These are phyloP conservation scores for Epistrophe grossulariae DNA, from an alignment of 2,888 invertebrate genomes.

Conservation along the genomic window DNA sequence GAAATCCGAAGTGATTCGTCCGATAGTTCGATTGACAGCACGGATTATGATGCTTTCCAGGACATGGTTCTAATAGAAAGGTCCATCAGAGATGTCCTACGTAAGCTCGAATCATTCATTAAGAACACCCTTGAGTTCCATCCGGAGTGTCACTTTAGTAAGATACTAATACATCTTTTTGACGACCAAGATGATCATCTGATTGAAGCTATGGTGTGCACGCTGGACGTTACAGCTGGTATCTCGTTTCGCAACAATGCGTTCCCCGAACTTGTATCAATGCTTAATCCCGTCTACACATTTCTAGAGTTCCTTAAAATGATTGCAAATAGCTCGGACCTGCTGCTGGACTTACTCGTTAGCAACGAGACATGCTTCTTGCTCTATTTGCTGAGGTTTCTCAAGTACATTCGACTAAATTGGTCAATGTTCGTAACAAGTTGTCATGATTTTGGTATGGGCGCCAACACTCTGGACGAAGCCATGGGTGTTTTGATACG, in stretches of 20 bases:
- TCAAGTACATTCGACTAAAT: constrained; percentile 92
- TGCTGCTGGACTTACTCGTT: constrained; percentile 92
- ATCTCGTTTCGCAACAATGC: constrained; percentile 92
- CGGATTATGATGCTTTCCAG: constrained; percentile 93
- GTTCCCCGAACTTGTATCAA: constrained; percentile 91
- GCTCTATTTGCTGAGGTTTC: constrained; percentile 91
- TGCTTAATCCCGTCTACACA: constrained; percentile 94
- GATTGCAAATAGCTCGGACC: constrained; percentile 92
- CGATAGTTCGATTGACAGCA: constrained; percentile 93
- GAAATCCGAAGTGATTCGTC: constrained; percentile 94
- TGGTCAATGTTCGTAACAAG: constrained; percentile 93
- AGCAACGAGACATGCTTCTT: constrained; percentile 96
- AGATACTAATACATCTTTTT: constrained; percentile 94
- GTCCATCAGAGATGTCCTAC: constrained; percentile 92
- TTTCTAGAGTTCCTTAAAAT: constrained; percentile 94
- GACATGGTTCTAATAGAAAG: constrained; percentile 95
- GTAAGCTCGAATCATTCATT: constrained; percentile 92
- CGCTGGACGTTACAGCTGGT: constrained; percentile 93
- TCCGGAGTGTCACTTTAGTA: constrained; percentile 94
- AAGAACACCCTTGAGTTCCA: constrained; percentile 92
- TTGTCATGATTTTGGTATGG: constrained; percentile 86
- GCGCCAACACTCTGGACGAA: constrained; percentile 88
- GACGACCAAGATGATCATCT: constrained; percentile 96
- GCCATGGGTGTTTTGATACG: constrained; percentile 93
- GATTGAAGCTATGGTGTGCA: constrained; percentile 96